Evolutionary conservation across 2,888 invertebrate species (phyloP).

Genomic region (Platycheirus albimanus): DNA sequence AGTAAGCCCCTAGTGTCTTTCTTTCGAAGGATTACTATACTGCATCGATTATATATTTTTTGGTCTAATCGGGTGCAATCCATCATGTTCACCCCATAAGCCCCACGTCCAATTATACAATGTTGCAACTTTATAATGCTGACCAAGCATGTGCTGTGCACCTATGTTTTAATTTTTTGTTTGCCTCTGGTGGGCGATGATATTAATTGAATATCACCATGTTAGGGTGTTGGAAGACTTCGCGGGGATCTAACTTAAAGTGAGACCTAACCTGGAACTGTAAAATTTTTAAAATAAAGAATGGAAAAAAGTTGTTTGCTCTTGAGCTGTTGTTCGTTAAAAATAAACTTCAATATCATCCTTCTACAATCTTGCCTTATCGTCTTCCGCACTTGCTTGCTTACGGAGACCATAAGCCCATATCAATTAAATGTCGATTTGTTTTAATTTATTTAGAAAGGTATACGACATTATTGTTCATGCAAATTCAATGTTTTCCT

Average conservation of each 20-base stretch:
- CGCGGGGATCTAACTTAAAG: too few relatives aligned
- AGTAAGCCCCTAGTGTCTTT: slow-evolving; percentile 27
- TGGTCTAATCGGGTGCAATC: slow-evolving; percentile 60
- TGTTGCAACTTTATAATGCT: slow-evolving; percentile 15
- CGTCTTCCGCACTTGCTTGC: too few relatives aligned
- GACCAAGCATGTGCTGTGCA: neutral
- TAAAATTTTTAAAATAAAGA: too few relatives aligned
- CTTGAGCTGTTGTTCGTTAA: too few relatives aligned
- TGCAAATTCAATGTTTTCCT: neutral
- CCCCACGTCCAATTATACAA: slow-evolving; percentile 19
- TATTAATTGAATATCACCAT: slow-evolving; percentile 53
- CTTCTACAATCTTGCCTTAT: too few relatives aligned
- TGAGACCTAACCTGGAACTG: too few relatives aligned
- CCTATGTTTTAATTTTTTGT: too few relatives aligned
- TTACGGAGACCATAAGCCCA: too few relatives aligned
- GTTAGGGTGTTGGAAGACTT: too few relatives aligned
- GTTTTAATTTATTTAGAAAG: slow-evolving; percentile 3
- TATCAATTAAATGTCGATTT: neutral
- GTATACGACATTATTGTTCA: neutral
- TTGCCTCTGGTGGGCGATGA: slow-evolving; percentile 52
- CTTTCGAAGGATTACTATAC: slow-evolving; percentile 10
- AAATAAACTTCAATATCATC: too few relatives aligned
- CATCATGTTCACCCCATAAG: slow-evolving; percentile 54
- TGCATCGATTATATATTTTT: slow-evolving; percentile 24
- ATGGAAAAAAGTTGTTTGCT: too few relatives aligned